These are phyloP conservation scores for Hippopotamyrus pictus DNA, from an alignment of 2,797 vertebrate species.

Conservation along the genomic window DNA sequence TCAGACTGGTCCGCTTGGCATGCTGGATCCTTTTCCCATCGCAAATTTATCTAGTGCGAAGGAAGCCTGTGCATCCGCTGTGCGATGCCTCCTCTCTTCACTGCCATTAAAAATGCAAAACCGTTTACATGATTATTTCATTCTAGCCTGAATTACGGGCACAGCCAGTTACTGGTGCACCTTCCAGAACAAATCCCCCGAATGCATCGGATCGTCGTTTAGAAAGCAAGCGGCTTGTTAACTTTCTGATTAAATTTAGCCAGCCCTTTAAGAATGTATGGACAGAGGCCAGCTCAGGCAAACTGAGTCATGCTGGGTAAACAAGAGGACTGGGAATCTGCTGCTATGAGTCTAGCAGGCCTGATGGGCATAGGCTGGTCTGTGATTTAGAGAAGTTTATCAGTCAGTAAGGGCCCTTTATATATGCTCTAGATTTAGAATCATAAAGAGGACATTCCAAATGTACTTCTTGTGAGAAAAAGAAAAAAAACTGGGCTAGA, in stretches of 20 bases:
- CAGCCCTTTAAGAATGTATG: slow-evolving; percentile 95
- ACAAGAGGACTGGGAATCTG: slow-evolving; percentile 71
- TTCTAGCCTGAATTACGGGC: slow-evolving; percentile 73
- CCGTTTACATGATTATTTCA: slow-evolving; percentile 76
- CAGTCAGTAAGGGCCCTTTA: not conserved
- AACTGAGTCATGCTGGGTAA: slow-evolving; percentile 90
- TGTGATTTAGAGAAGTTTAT: not conserved
- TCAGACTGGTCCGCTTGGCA: slow-evolving; percentile 27
- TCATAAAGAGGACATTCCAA: slow-evolving; percentile 54
- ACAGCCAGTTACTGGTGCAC: slow-evolving; percentile 80
- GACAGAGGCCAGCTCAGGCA: slow-evolving; percentile 84
- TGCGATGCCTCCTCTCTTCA: slow-evolving; percentile 47
- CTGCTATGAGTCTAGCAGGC: slow-evolving; percentile 65
- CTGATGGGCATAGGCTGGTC: not conserved
- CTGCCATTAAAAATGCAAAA: slow-evolving; percentile 87
- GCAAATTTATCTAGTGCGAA: slow-evolving; percentile 41
- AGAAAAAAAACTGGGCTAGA: not conserved
- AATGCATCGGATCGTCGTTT: slow-evolving; percentile 88
- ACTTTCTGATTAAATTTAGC: slow-evolving; percentile 97
- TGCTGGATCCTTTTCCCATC: slow-evolving; percentile 57
- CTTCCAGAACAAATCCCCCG: slow-evolving; percentile 88
- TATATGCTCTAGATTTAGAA: slow-evolving; percentile 39
- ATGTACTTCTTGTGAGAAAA: slow-evolving; percentile 22
- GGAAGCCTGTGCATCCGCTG: slow-evolving; percentile 63
- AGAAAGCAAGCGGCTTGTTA: slow-evolving; percentile 87